These are phyloP conservation scores for Atlantisia rogersi DNA, from an alignment of 2,113 vertebrate genomes.

Conservation along the genomic window DNA sequence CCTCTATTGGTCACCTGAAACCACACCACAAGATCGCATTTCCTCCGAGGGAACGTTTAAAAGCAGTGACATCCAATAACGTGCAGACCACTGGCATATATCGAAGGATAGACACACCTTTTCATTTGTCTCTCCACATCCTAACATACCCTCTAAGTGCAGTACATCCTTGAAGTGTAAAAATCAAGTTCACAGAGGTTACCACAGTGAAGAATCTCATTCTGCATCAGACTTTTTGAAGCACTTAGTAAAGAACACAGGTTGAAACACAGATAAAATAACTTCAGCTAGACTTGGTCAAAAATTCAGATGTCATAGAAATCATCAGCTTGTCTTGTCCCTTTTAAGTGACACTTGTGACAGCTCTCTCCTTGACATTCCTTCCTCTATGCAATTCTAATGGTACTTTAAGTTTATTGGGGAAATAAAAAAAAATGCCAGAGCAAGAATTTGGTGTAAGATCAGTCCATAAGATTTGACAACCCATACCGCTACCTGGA, in stretches of 20 bases:
- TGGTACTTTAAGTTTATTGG: not conserved
- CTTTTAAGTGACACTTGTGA: not conserved
- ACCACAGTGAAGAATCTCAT: not conserved
- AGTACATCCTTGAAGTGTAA: not conserved
- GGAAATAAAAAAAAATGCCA: not conserved
- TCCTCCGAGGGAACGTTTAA: not conserved
- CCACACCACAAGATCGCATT: not conserved
- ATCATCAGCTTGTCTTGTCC: not conserved
- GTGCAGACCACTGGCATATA: not conserved
- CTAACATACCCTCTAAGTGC: not conserved
- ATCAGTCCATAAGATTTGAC: not conserved
- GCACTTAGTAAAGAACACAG: not conserved
- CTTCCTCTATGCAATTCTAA: not conserved
- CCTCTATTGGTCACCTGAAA: not conserved
- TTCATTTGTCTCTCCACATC: not conserved
- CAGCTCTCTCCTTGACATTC: not conserved
- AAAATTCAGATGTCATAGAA: not conserved
- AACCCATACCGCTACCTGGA: not conserved
- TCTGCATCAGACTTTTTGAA: not conserved
- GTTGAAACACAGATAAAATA: not conserved
- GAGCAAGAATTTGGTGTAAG: not conserved
- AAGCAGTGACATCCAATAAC: not conserved
- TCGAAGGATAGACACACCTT: not conserved
- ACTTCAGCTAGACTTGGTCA: not conserved
- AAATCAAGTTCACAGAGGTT: not conserved